Evolutionary conservation across 2,113 vertebrate species (phyloP), one percentile per base, ranked within the genome.

Genomic region (Mus spicilegus): DNA sequence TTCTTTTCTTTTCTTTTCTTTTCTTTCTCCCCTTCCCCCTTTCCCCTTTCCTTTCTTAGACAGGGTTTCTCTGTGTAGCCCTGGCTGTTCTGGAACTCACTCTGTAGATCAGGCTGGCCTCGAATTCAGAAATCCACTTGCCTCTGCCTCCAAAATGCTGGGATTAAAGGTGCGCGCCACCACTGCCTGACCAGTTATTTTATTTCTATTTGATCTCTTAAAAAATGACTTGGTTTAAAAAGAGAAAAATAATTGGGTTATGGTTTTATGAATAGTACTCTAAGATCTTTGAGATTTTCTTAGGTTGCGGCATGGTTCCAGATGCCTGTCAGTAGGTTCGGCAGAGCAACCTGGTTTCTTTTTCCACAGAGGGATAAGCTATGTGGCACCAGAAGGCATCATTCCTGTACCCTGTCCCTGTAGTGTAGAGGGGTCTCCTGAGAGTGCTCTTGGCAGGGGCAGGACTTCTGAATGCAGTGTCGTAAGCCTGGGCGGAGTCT

Each of bases 311-410:
- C 72, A 76, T 4, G 61, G 42, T 90, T 97, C 7, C 24, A 13
- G 56, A 5, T 87, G 12, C n/a, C 56, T 89, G 46, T 46, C 78
- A 13, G 56, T 82, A 70, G 46, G 54, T 87, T 54, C 24, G 13
- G 42, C 84, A 81, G 92, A 91, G 92, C 94, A 87, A 90, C 14
- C 16, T 69, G n/a, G 9, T 22, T 89, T 92, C n/a, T 94, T 92
- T 96, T 69, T 93, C 89, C 81, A 80, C 56, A 89, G 36, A 91
- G 46, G 11, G 70, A 90, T 33, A 84, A 88, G 7, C 81, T 93
- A 30, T 89, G 63, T 90, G 85, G 90, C 91, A 49, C 16, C 19
- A 93, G 6, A 95, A 81, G 58, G 92, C 90, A 46, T n/a, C 30
- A 36, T 86, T 95, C 33, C 39, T 39, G 51, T 7, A 36, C 14